Conservation (phyloP, 2,888 invertebrate genomes). For the Barypeithes pellucidus region DNA sequence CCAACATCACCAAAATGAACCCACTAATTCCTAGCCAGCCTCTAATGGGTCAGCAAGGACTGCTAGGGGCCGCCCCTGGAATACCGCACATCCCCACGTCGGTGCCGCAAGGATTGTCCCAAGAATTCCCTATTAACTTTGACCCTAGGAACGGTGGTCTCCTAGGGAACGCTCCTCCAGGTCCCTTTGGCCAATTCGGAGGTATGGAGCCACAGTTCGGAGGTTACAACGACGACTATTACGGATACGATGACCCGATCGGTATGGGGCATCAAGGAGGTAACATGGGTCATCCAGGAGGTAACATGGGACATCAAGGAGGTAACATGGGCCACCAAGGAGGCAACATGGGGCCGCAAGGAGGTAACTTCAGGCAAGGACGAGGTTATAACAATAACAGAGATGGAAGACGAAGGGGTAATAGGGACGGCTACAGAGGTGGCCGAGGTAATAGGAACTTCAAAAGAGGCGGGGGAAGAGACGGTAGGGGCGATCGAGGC, state of each 20-base stretch:
- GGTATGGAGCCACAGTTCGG: constrained; percentile 68
- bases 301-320: constrained; percentile 31
- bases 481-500: constrained; percentile 38
- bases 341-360: constrained; percentile 38
- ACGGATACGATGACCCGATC: constrained; percentile 45
- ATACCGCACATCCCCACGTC: constrained; percentile 68
- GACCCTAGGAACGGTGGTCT: constrained; percentile 67
- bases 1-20: constrained; percentile 67
- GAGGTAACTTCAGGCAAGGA: constrained; percentile 48
- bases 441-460: constrained; percentile 62
- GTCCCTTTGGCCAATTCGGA: constrained; percentile 67
- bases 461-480: constrained; percentile 57
- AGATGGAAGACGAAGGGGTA: constrained; percentile 57
- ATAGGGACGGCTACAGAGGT: constrained; percentile 60
- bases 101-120: constrained; percentile 61
- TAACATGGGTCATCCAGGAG: constrained; percentile 12
- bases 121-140: constrained; percentile 68
- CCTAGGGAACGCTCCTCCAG: constrained; percentile 67
- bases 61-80: constrained; percentile 73
- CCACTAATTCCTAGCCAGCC: constrained; percentile 70
- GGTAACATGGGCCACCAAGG: constrained; percentile 38
- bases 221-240: constrained; percentile 57
- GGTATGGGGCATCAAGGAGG: constrained; percentile 20
- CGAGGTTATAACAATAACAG: constrained; percentile 63
- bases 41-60: constrained; percentile 72